Percentiles rank a stretch among this genome's conserved stretches.
These are phyloP conservation scores for Saturnia pavonia DNA, from an alignment of 2,888 invertebrate genomes.

Conservation along the genomic window DNA sequence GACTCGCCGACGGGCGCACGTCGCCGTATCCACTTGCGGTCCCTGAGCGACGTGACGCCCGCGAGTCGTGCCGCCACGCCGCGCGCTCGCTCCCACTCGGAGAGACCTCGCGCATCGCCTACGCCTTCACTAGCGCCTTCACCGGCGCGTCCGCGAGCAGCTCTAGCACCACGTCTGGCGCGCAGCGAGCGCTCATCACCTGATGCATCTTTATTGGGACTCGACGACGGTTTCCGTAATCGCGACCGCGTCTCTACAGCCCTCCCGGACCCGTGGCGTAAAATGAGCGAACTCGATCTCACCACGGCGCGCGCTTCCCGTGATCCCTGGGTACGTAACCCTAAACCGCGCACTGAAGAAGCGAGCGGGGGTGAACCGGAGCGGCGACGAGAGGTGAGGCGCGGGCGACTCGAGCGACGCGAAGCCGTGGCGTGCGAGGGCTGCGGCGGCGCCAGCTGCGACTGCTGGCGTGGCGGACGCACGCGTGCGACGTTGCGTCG, in stretches of 20 bases:
- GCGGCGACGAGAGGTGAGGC: conserved; percentile 45
- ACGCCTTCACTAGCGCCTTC: conserved; percentile 45
- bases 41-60: conserved; percentile 73
- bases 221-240: conserved; percentile 33
- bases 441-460: conserved; percentile 55
- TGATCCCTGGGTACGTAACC: conserved; percentile 45
- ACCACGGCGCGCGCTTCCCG: conserved; percentile 33
- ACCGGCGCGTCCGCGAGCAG: conserved; percentile 39
- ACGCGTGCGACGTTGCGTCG: conserved; percentile 41
- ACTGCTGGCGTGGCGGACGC: conserved; percentile 49
- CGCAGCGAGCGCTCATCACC: conserved; percentile 58
- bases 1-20: conserved; percentile 68
- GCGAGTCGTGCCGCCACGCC: conserved; percentile 59
- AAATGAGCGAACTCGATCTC: conserved; percentile 61
- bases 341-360: conserved; percentile 32
- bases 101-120: conserved; percentile 60
- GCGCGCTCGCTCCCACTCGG: conserved; percentile 70
- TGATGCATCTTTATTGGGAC: conserved; percentile 49
- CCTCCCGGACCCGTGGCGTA: conserved; percentile 60
- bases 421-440: conserved; percentile 53
- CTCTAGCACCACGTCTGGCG: conserved; percentile 35
- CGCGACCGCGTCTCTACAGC: conserved; percentile 39
- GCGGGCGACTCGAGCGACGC: conserved; percentile 48
- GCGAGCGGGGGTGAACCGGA: conserved; percentile 32
- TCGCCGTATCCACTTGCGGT: conserved; percentile 72